Base-by-base conservation (phyloP, 1,140 invertebrate species). In the Amphibalanus amphitrite region DNA sequence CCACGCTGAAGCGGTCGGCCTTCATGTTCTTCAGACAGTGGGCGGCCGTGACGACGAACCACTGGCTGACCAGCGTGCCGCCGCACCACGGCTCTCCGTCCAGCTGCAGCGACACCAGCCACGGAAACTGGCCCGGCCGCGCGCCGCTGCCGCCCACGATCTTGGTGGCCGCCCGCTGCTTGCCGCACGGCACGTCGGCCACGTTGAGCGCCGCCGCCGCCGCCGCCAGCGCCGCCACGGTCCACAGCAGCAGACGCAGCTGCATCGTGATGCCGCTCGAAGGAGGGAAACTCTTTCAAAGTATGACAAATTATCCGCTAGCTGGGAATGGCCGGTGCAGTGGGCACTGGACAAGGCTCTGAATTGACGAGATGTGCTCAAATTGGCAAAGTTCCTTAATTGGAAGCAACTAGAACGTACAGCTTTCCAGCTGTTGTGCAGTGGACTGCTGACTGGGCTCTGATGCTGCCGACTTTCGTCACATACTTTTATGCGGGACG, bases 31-130 rank as follows among this genome's bases (percentile, higher is more conserved):
- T 70, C 28, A 71, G 68, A 69, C 83, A n/a, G 74, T 86, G 85
- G 28, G 77, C 83, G 40, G 85, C 84, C 3, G 84, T 85, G 0
- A 86, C 23, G 38, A 88, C 80, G 85, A 84, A 87, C 65, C 80
- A 75, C 72, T 83, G 79, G 72, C 76, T 82, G 33, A 88, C 47
- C 15, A 86, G 82, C 8, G 81, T 78, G 20, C 80, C 84, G 67
- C 81, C 82, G 74, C 86, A 88, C 6, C n/a, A 79, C 68, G 23
- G 70, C 59, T 10, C 10, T 10, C 26, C n/a, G 65, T 26, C 26
- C 23, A 26, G 65, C 71, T 71, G 70, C 17, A 73, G 26, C n/a
- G 69, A 70, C 26, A 71, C 68, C 40, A 73, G 29, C 70, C 71
- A 73, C 4, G 73, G 73, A 29, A 71, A 73, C 40, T 73, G 65